A percentile compares a stretch with the other conserved stretches of the same genome.
Evolutionary conservation across 2,113 vertebrate genomes (phyloP).

Genomic region (Caracal caracal): DNA sequence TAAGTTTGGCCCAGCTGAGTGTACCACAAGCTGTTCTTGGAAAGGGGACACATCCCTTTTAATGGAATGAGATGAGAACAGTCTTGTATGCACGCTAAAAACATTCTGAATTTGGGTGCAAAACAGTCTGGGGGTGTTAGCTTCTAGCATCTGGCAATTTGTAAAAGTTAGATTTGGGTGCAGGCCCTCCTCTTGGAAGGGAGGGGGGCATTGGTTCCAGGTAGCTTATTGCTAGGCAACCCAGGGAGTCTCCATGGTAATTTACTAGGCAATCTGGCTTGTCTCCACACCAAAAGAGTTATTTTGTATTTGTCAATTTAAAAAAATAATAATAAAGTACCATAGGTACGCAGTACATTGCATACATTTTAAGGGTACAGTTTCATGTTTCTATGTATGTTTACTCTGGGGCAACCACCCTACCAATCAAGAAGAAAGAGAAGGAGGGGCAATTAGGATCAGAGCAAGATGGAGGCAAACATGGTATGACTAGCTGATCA

Average conservation of each 20-base stretch:
- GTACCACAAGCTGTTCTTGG: neutral
- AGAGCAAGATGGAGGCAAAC: neutral
- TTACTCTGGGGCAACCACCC: neutral
- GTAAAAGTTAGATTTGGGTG: neutral
- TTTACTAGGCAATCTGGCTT: slow-evolving; percentile 7
- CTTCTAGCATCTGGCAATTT: slow-evolving; percentile 9
- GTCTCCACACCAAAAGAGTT: neutral
- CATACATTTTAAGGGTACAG: neutral
- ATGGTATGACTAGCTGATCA: neutral
- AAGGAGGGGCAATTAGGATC: neutral
- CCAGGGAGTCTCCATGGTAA: neutral
- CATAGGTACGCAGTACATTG: neutral
- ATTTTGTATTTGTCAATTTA: slow-evolving; percentile 6
- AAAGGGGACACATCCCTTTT: neutral
- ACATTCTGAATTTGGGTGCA: neutral
- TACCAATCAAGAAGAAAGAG: neutral
- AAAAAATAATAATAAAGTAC: neutral
- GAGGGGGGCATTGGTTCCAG: neutral
- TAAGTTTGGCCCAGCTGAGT: neutral
- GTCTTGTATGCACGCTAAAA: neutral
- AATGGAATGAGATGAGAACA: neutral
- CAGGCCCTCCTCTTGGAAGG: neutral
- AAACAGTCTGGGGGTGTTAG: neutral
- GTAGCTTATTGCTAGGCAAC: slow-evolving; percentile 28
- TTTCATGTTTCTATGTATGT: neutral